Evolutionary conservation across 2,113 vertebrate genomes (phyloP).

Genomic region (Vulpes vulpes): DNA sequence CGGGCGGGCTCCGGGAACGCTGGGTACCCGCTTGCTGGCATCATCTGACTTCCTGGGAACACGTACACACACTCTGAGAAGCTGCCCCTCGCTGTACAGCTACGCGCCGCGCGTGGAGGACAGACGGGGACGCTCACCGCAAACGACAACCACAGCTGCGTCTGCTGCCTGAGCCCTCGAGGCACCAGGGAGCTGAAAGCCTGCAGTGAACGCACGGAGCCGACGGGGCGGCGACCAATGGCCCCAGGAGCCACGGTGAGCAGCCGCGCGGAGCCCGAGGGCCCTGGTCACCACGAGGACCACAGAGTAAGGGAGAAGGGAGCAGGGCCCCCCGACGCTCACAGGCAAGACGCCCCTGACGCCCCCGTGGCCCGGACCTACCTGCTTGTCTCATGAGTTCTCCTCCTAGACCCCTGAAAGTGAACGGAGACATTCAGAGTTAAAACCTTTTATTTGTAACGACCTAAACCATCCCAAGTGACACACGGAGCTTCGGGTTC

Average conservation of each 20-base stretch:
- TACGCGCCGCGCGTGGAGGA: fast-evolving
- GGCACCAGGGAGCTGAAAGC: background rate
- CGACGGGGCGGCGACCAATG: fast-evolving
- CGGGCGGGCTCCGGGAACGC: background rate
- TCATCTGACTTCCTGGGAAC: background rate
- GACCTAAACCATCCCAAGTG: background rate
- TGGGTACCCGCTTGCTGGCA: background rate
- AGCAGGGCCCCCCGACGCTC: too few species aligned
- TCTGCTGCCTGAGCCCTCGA: background rate
- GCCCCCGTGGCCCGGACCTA: conserved; percentile 80
- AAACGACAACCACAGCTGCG: background rate
- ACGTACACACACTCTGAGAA: background rate
- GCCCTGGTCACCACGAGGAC: background rate
- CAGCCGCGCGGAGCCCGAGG: background rate
- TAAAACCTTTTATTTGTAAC: background rate
- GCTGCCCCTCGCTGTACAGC: background rate
- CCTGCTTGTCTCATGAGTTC: conserved; percentile 96
- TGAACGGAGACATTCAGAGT: background rate
- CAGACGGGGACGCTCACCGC: background rate
- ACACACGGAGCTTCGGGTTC: background rate
- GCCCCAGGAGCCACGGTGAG: background rate
- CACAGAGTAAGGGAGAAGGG: background rate
- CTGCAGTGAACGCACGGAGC: too few species aligned
- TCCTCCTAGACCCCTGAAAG: conserved; percentile 95
- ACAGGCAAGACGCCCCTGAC: too few species aligned